Evolutionary conservation across 2,888 invertebrate species (phyloP).

Genomic region (Chirona hameri): DNA sequence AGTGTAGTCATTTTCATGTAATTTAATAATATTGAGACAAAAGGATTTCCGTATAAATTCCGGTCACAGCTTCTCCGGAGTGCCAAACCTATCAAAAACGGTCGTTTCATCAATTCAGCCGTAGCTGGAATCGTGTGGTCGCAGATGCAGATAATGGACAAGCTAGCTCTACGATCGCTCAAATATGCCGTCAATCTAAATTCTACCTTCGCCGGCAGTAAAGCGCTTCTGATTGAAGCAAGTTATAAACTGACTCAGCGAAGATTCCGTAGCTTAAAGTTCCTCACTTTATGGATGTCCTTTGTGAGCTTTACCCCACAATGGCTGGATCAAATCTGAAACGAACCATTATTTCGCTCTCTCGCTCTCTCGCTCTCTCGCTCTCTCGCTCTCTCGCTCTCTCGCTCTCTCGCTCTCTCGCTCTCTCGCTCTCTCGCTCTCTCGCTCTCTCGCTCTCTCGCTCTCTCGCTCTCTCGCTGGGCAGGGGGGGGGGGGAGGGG

Average conservation of each 20-base stretch:
- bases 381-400: background rate
- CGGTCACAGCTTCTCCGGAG: too few relatives aligned
- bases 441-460: too few relatives aligned
- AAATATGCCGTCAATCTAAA: background rate
- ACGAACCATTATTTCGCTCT: background rate
- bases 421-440: background rate
- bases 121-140: background rate
- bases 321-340: background rate
- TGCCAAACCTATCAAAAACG: background rate
- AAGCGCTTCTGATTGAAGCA: background rate
- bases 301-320: background rate
- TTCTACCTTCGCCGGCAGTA: background rate
- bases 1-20: too few relatives aligned
- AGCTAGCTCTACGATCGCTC: background rate
- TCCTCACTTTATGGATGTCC: background rate
- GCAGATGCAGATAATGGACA: background rate
- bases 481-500: too few relatives aligned
- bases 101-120: background rate
- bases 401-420: background rate
- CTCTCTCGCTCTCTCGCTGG: too few relatives aligned
- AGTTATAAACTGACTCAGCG: slow-evolving; percentile 4
- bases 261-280: background rate
- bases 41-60: too few relatives aligned
- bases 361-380: background rate
- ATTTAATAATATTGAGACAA: too few relatives aligned